Evolutionary conservation across 2,797 vertebrate genomes (phyloP), one percentile per base, ranked within the genome.

Genomic region (Pyrocephalus nanus): DNA sequence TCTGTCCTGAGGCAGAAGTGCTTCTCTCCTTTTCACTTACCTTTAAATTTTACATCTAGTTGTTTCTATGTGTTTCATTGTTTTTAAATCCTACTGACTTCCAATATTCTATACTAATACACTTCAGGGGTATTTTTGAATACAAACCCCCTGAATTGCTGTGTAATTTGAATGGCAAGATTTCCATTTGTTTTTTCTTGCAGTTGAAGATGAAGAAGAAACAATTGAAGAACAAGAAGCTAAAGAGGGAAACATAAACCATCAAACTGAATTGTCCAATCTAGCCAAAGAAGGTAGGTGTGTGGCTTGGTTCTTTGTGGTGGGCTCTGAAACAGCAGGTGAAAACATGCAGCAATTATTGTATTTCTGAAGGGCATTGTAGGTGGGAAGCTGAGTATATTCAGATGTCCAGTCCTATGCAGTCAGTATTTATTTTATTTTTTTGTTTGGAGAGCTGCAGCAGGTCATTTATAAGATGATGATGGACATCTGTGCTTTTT

Each of bases 171-270:
- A 76, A 79, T 86, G 47, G n/a, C 30, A 72, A 48, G 42, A 27
- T 75, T 61, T 89, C 25, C 29, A 27, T 91, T 90, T 96, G 32
- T 34, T 95, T 89, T 89, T 83, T 53, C 34, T 96, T 97, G 34
- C 76, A 98, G 98, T 97, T 88, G 96, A 98, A 95, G 99, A 99
- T 97, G 99, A 99, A 95, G 99, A 99, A 86, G 98, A 98, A 94
- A 99, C 99, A 47, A 99, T 99, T 77, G 99, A 99, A 93, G 99
- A 99, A 77, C 98, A 99, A 95, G 99, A 99, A 94, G 97, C 97
- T 54, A 97, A 98, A 95, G 99, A 99, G 96, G 97, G 97, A 32
- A 97, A 98, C 25, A 81, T 97, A 60, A 98, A 99, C 79, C 98
- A 99, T 97, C 98, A 98, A 94, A 94, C 97, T 27, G 99, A 99